Conservation (phyloP, 2,888 invertebrate genomes). For the Aporophyla nigra region DNA sequence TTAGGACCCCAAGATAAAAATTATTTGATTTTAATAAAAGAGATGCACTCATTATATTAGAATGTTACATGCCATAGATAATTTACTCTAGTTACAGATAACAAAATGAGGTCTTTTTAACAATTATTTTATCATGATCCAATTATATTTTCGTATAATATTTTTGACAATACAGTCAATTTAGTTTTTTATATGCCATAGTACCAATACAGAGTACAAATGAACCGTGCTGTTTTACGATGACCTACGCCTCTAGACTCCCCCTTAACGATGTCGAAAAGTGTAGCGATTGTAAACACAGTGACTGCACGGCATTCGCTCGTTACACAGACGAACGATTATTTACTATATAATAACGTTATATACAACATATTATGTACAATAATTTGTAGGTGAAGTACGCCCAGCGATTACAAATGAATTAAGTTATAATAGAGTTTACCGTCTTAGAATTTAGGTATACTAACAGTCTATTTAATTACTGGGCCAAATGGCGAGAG, state of each 20-base stretch:
- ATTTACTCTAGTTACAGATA: not conserved
- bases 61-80: not conserved
- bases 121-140: no score
- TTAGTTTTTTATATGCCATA: no score
- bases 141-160: no score
- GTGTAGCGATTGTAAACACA: slow-evolving; percentile 41
- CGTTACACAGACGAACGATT: slow-evolving; percentile 64
- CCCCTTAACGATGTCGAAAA: slow-evolving; percentile 52
- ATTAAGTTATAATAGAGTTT: slow-evolving; percentile 32
- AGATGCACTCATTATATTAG: not conserved
- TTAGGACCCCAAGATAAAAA: not conserved
- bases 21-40: not conserved
- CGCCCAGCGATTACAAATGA: slow-evolving; percentile 39
- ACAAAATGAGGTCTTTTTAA: no score
- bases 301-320: slow-evolving; percentile 72
- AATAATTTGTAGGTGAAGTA: not conserved
- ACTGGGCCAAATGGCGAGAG: no score
- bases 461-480: no score
- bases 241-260: not conserved
- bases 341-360: slow-evolving; percentile 23
- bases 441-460: not conserved
- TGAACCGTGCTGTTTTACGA: no score
- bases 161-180: no score
- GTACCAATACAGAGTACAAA: no score
- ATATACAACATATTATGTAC: slow-evolving; percentile 11